These are phyloP conservation scores for Pachyuromys duprasi DNA, from an alignment of 2,797 vertebrate species.

Conservation along the genomic window DNA sequence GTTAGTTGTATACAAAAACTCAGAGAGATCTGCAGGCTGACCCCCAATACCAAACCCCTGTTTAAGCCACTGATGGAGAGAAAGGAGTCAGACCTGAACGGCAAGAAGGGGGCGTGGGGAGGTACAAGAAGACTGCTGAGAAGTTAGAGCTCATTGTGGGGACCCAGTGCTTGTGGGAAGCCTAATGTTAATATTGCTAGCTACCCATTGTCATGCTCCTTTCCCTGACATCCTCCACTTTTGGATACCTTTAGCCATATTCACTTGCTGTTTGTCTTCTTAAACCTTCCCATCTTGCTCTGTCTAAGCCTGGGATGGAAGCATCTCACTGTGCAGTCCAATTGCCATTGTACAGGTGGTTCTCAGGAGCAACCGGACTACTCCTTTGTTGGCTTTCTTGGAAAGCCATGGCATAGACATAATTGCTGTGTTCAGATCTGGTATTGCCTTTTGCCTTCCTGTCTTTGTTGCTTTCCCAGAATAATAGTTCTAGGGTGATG, in stretches of 20 bases:
- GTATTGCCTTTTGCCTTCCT: background rate
- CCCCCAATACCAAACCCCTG: background rate
- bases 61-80: background rate
- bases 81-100: background rate
- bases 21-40: constrained; percentile 5
- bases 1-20: constrained; percentile 24
- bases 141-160: background rate
- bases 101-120: too few relatives aligned
- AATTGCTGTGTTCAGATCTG: background rate
- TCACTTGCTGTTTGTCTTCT: background rate
- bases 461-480: background rate
- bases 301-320: background rate
- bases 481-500: background rate
- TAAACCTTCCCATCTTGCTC: background rate
- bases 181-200: background rate
- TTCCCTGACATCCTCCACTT: background rate
- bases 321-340: background rate
- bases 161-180: rapidly evolving
- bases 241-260: background rate
- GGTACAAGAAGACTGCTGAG: rapidly evolving
- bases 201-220: rapidly evolving
- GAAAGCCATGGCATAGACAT: background rate
- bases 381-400: background rate
- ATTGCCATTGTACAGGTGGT: background rate
- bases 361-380: background rate